Percentiles rank a stretch among this genome's conserved stretches.
These are phyloP conservation scores for Drosophila sproati DNA, from an alignment of 1,140 invertebrate species.

Conservation along the genomic window DNA sequence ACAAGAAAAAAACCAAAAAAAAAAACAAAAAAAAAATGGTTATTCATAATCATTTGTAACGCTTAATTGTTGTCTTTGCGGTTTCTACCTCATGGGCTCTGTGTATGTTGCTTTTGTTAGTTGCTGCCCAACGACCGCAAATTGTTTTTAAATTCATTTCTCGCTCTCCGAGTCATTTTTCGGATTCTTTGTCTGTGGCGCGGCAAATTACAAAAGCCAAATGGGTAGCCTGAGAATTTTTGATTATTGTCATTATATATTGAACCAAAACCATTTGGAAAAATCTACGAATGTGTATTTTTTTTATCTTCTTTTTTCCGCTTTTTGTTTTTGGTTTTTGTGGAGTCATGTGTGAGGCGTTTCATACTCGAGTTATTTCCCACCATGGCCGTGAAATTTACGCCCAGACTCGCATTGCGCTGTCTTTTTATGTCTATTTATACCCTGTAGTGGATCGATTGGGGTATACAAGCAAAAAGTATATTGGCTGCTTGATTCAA, in stretches of 20 bases:
- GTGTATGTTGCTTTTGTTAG: constrained; percentile 59
- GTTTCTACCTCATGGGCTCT: constrained; percentile 62
- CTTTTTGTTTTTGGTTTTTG: constrained; percentile 13
- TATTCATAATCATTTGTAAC: constrained; percentile 83
- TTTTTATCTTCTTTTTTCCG: neutral
- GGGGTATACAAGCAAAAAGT: neutral
- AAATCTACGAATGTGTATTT: constrained; percentile 6
- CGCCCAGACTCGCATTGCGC: constrained; percentile 14
- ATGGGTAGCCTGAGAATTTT: constrained; percentile 75
- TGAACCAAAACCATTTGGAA: constrained; percentile 57
- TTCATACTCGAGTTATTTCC: constrained; percentile 55
- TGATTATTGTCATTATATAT: constrained; percentile 80
- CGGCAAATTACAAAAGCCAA: constrained; percentile 74
- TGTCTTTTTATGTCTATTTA: constrained; percentile 48
- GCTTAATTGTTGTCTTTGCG: constrained; percentile 82
- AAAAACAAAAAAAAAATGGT: constrained; percentile 45
- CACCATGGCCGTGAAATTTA: constrained; percentile 46
- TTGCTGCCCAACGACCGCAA: constrained; percentile 71
- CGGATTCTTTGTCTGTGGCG: constrained; percentile 26
- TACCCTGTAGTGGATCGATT: neutral
- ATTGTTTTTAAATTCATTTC: constrained; percentile 83
- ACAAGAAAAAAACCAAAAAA: neutral
- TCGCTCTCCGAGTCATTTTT: constrained; percentile 38
- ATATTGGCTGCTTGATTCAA: no score
- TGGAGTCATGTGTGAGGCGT: constrained; percentile 45